phyloP scores from a whole-genome alignment of 2,888 invertebrate species.

The Amorpha juglandis region DNA sequence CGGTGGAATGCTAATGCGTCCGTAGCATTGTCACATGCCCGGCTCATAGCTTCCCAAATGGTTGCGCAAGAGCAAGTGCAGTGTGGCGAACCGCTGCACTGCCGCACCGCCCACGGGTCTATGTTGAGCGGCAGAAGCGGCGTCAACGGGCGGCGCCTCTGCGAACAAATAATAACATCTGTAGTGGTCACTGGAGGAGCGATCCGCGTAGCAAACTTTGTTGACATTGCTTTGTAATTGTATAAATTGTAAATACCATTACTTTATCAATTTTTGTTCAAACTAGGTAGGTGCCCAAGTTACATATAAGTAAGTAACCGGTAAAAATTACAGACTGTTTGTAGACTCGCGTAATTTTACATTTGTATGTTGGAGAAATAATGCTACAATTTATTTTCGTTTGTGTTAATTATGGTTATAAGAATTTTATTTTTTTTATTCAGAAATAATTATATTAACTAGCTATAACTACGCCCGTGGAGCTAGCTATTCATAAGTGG shows the following conservation, averaged over 20 bases:
- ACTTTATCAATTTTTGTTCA: neutral
- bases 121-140: constrained; percentile 37
- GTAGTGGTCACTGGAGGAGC: neutral
- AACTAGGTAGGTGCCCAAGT: neutral
- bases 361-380: too few relatives aligned
- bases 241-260: neutral
- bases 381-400: too few relatives aligned
- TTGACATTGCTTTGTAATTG: neutral
- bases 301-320: neutral
- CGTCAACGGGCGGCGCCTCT: constrained; percentile 41
- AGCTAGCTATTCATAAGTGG: too few relatives aligned
- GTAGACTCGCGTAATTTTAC: too few relatives aligned
- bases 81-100: constrained; percentile 54
- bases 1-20: constrained; percentile 80
- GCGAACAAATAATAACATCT: neutral
- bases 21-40: constrained; percentile 62
- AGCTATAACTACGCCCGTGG: too few relatives aligned
- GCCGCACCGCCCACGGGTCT: constrained; percentile 60
- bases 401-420: too few relatives aligned
- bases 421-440: too few relatives aligned
- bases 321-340: too few relatives aligned
- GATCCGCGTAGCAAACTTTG: neutral
- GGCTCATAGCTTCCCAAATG: constrained; percentile 63
- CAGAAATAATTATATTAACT: too few relatives aligned
- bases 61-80: constrained; percentile 75